Evolutionary conservation across 1,140 invertebrate species (phyloP), one percentile per base, ranked within the genome.

Genomic region (Caenorhabditis brenneri): DNA sequence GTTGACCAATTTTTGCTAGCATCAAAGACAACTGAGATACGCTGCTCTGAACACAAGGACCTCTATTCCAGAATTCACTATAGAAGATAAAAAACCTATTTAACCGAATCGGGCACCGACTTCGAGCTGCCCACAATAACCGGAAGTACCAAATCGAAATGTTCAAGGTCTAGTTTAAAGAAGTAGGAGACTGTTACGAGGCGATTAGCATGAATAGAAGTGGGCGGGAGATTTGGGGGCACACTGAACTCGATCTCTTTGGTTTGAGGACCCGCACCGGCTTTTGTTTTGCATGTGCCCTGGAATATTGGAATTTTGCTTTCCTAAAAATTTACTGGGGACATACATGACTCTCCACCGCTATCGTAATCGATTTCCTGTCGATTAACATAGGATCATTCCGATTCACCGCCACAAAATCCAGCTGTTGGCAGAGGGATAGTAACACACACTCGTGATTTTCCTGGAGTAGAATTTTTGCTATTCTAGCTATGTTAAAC

Each of bases 121-220:
- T 86, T 87, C 24, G 80, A 31, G 39, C 53, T 84, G 22, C 86
- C 86, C 19, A 87, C 69, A 19, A 87, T 82, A 36, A 87, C 86
- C 24, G 86, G 86, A 27, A 87, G 79, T 22, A 87, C 80, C 27
- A 87, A 74, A 55, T 87, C 86, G 31, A 87, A 87, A 36, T 86
- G 84, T 15, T 87, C 86, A 19, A 87, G 69, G 31, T 87, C 86
- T 27, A 87, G 29, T 84, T 87, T 87, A 81, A 87, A 87, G 82
- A 87, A 87, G 31, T 87, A 87, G 49, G 79, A 83, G 12, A 82
- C 60, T n/a, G 86, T 87, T n/a, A 87, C 80, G 2, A 87, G 85
- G n/a, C 86, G 65, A 78, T 86, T 86, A 24, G 86, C 85, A 24
- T 87, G 83, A 33, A 86, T 80, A 1, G 86, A 87, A 27, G 86